These are phyloP conservation scores for Enteromius afrohamiltoni DNA, from an alignment of 2,797 vertebrate genomes.

Conservation along the genomic window DNA sequence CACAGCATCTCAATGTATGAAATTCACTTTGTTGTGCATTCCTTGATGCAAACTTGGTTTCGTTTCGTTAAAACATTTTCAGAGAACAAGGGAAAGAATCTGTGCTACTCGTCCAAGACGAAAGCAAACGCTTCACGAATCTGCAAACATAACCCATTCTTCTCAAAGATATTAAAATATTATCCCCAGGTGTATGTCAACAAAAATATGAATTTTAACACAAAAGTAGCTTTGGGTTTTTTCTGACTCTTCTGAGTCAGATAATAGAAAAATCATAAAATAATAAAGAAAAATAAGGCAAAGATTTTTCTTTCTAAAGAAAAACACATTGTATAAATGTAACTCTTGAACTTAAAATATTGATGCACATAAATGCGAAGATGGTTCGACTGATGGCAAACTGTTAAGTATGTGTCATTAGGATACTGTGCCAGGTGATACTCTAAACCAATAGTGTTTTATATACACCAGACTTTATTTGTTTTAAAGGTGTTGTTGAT, in stretches of 20 bases:
- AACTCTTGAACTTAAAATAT: not conserved
- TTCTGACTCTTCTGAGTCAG: not conserved
- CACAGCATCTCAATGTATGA: constrained; percentile 36
- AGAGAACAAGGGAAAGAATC: constrained; percentile 35
- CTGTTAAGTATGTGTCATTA: not conserved
- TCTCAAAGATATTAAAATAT: constrained; percentile 5
- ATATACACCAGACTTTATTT: not conserved
- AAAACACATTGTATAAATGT: not conserved
- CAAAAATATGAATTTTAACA: not conserved
- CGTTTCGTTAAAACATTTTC: constrained; percentile 23
- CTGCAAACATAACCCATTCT: constrained; percentile 17
- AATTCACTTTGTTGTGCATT: constrained; percentile 40
- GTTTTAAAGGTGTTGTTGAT: not conserved
- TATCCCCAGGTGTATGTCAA: not conserved
- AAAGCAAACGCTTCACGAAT: constrained; percentile 32
- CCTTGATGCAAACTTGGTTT: constrained; percentile 33
- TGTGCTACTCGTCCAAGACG: constrained; percentile 31
- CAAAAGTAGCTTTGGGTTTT: constrained; percentile 4
- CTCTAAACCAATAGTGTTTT: not conserved
- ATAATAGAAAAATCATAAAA: not conserved
- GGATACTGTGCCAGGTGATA: not conserved
- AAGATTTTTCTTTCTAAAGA: not conserved
- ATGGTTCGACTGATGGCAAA: not conserved
- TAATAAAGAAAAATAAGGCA: not conserved
- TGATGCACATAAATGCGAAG: not conserved